phyloP scores from a whole-genome alignment of 2,113 vertebrate species.

The Apaloderma vittatum region DNA sequence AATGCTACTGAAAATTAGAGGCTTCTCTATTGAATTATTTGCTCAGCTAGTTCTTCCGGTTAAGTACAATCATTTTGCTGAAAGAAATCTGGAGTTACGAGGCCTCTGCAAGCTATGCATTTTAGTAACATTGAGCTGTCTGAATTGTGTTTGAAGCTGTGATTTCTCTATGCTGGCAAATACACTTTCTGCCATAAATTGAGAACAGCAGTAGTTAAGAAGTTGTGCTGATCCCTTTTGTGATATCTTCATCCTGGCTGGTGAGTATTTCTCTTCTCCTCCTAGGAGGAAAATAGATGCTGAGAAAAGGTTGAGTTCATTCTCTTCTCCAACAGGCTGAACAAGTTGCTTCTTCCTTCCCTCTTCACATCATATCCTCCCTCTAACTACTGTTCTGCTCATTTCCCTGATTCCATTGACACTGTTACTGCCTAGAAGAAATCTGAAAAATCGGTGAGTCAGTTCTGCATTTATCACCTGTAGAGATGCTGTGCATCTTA shows the following conservation, averaged over 20 bases:
- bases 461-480: conserved; percentile 4
- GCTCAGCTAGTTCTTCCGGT: background rate
- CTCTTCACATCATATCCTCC: background rate
- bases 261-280: background rate
- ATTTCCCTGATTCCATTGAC: background rate
- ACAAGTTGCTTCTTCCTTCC: background rate
- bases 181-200: background rate
- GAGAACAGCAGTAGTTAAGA: background rate
- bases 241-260: background rate
- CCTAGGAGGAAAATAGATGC: background rate
- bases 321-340: background rate
- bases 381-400: background rate
- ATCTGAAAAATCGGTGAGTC: background rate
- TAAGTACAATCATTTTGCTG: background rate
- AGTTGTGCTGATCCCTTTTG: background rate
- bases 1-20: background rate
- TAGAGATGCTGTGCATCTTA: background rate
- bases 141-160: background rate
- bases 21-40: background rate
- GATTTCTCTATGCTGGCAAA: background rate
- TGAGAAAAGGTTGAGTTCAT: background rate
- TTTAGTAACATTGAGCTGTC: background rate
- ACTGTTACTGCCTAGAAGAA: background rate
- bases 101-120: background rate
- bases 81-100: background rate